These are phyloP conservation scores for Lordiphosa stackelbergi DNA, from an alignment of 1,140 invertebrate species.

Conservation along the genomic window DNA sequence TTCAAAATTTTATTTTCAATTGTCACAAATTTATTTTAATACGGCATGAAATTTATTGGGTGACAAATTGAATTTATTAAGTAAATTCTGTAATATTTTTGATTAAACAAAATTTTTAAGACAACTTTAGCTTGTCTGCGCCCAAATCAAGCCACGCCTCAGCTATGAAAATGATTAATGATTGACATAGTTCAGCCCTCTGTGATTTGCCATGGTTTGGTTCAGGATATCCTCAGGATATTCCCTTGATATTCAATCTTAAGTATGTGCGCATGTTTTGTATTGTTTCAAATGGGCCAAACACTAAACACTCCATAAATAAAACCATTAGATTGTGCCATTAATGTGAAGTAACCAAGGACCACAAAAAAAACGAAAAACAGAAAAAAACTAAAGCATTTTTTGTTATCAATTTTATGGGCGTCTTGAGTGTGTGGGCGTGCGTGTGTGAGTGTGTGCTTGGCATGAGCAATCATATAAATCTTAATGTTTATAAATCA, in stretches of 20 bases:
- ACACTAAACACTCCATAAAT: constrained; percentile 71
- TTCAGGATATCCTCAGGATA: constrained; percentile 23
- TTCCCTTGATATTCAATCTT: constrained; percentile 18
- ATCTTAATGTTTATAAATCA: constrained; percentile 73
- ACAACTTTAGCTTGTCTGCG: background rate
- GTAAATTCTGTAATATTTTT: constrained; percentile 47
- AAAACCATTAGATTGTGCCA: constrained; percentile 63
- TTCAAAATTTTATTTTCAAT: constrained; percentile 46
- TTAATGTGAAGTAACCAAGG: constrained; percentile 35
- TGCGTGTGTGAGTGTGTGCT: constrained; percentile 27
- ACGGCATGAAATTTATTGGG: constrained; percentile 71
- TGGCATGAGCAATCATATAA: constrained; percentile 59
- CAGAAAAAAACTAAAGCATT: constrained; percentile 22
- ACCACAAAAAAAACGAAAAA: constrained; percentile 5
- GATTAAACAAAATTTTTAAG: constrained; percentile 22
- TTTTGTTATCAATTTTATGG: constrained; percentile 67
- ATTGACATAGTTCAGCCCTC: constrained; percentile 16
- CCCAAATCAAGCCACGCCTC: background rate
- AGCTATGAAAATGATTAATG: constrained; percentile 53
- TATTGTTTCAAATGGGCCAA: constrained; percentile 55
- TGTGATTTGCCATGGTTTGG: constrained; percentile 44
- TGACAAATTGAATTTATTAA: constrained; percentile 69
- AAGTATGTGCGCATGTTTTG: constrained; percentile 30
- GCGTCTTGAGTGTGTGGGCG: constrained; percentile 63
- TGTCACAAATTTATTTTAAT: constrained; percentile 72